Evolutionary conservation across 2,113 vertebrate species (phyloP).

Genomic region (Lepus timidus): DNA sequence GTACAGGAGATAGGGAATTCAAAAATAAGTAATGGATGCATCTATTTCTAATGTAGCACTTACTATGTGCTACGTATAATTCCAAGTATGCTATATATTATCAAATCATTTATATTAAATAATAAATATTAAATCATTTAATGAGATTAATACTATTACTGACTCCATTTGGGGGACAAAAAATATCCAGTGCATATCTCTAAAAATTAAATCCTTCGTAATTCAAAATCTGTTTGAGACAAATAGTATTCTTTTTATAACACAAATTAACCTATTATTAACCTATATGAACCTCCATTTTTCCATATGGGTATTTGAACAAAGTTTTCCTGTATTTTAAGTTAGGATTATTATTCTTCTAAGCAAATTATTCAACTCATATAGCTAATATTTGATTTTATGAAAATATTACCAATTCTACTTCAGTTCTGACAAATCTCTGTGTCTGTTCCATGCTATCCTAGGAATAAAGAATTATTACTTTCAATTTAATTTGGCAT

Average conservation of each 20-base stretch:
- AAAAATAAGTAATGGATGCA: constrained; percentile 36
- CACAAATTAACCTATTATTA: background rate
- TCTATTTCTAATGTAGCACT: background rate
- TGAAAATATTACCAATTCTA: constrained; percentile 52
- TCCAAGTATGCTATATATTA: constrained; percentile 35
- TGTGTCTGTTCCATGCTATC: background rate
- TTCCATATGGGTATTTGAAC: constrained; percentile 19
- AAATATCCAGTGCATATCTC: background rate
- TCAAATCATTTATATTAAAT: constrained; percentile 1
- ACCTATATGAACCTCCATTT: background rate
- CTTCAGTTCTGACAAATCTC: constrained; percentile 44
- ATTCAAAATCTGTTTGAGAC: constrained; percentile 13
- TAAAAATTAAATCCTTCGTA: constrained; percentile 53
- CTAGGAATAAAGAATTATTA: constrained; percentile 18
- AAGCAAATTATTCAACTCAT: background rate
- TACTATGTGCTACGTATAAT: background rate
- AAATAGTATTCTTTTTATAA: constrained; percentile 25
- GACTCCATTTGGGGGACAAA: background rate
- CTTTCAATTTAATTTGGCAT: constrained; percentile 23
- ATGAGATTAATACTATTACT: background rate
- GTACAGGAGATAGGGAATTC: background rate
- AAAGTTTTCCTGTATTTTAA: constrained; percentile 40
- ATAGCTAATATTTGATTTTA: background rate
- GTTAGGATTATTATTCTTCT: background rate
- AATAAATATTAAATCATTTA: background rate